A percentile compares a stretch with the other conserved stretches of the same genome.
Conservation (phyloP, 2,797 vertebrate species). For the Lepidocolaptes lacrymiger region DNA sequence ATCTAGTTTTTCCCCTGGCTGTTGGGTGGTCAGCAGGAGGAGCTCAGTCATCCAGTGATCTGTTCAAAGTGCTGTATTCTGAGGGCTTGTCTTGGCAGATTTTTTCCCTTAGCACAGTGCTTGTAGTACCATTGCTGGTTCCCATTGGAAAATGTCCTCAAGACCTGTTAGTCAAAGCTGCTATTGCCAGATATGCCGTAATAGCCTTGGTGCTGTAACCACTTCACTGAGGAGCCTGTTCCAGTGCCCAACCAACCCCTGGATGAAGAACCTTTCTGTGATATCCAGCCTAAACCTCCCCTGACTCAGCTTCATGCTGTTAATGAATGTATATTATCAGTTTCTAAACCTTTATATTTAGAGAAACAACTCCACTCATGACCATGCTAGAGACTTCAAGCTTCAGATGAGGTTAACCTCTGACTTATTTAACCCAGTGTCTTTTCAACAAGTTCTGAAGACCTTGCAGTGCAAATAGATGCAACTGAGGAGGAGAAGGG, state of each 20-base stretch:
- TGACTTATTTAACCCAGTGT: background rate
- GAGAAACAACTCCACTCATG: background rate
- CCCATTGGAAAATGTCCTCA: background rate
- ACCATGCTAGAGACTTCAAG: background rate
- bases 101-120: background rate
- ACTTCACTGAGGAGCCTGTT: background rate
- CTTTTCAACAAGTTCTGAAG: background rate
- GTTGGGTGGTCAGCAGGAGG: background rate
- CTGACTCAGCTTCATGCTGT: background rate
- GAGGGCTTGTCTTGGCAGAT: background rate
- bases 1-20: background rate
- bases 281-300: background rate
- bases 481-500: background rate
- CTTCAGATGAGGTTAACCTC: background rate
- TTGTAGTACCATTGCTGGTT: background rate
- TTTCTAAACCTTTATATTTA: background rate
- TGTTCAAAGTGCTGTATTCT: background rate
- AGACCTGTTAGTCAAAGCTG: background rate
- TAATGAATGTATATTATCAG: no score
- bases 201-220: background rate
- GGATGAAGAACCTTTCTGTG: background rate
- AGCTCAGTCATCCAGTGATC: background rate
- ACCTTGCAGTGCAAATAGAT: background rate
- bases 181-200: background rate
- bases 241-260: background rate